Evolutionary conservation across 2,113 vertebrate genomes (phyloP), one percentile per base, ranked within the genome.

Genomic region (Megaceryle torquata): DNA sequence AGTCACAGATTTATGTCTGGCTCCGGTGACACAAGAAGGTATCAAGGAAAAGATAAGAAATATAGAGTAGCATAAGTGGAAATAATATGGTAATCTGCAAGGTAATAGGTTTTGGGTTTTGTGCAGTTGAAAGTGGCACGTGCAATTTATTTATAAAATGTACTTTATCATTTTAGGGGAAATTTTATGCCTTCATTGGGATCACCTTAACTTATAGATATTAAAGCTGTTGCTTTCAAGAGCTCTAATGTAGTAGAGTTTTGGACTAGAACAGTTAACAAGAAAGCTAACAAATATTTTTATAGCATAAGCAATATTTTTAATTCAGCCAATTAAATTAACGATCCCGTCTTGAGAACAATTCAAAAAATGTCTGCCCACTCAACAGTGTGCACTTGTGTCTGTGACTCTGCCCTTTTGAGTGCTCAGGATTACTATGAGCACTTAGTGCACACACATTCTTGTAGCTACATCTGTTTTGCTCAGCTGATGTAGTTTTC

Each of bases 141-240:
- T 81, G 61, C 65, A 91, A 41, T 84, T 96, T 10, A 18, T 79
- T 61, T 89, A 65, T 80, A 84, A 93, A 94, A 85, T 74, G 21
- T 31, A 26, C 50, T 94, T 96, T 81, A 89, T 95, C 70, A 75
- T 90, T 39, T 71, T 86, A 11, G 51, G 64, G 92, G 57, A 89
- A 89, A 31, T 81, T 12, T 69, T 61, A 81, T 28, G 43, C 41
- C 77, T 96, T 89, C 3, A 2, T 33, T 86, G 54, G 91, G 78
- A 93, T 88, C 48, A 48, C 83, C 59, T 90, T 92, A 91, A 71
- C 31, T 83, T 93, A 71, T 68, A 88, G 46, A 77, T 93, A 65
- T 80, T 87, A 93, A 85, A 96, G 16, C 15, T 85, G 24, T 80
- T 39, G 60, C 48, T 88, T 71, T 86, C 56, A 91, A 61, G 83